A percentile compares a stretch with the other conserved stretches of the same genome.
phyloP scores from a whole-genome alignment of 2,113 vertebrate genomes.

The Neodontobutis hainanensis region DNA sequence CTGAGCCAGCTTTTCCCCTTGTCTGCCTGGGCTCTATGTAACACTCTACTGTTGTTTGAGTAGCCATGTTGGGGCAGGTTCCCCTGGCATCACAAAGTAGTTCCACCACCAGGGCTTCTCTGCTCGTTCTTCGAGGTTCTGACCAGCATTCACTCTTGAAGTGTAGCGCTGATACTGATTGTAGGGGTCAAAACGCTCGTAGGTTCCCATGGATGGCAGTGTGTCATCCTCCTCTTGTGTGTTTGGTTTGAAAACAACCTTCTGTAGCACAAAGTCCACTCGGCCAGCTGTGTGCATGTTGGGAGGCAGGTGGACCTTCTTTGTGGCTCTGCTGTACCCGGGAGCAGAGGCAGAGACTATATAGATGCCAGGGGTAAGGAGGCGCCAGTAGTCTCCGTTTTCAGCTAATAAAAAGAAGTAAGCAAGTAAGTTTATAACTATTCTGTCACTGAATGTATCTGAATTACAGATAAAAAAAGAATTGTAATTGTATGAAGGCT shows the following conservation, averaged over 20 bases:
- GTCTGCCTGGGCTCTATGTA: background rate
- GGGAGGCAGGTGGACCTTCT: conserved; percentile 85
- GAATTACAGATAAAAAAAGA: background rate
- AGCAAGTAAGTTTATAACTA: too few species aligned
- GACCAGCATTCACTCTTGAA: conserved; percentile 6
- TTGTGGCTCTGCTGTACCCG: conserved; percentile 83
- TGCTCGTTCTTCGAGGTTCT: conserved; percentile 50
- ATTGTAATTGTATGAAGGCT: too few species aligned
- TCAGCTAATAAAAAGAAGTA: conserved; percentile 75
- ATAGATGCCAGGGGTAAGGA: conserved; percentile 84
- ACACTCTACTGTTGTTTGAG: conserved; percentile 79
- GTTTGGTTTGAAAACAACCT: conserved; percentile 43
- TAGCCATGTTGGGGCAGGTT: conserved; percentile 86
- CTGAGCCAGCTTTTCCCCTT: too few species aligned
- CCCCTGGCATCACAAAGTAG: conserved; percentile 83
- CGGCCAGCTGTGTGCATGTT: conserved; percentile 83
- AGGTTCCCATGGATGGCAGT: conserved; percentile 28
- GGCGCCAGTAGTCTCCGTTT: conserved; percentile 92
- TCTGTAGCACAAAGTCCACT: conserved; percentile 87
- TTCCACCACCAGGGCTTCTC: conserved; percentile 97
- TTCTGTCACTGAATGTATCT: too few species aligned
- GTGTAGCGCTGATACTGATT: conserved; percentile 79
- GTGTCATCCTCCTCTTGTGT: conserved; percentile 43
- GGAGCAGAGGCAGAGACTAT: conserved; percentile 83
- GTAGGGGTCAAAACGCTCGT: conserved; percentile 75